Evolutionary conservation across 2,797 vertebrate genomes (phyloP), one percentile per base, ranked within the genome.

Genomic region (Eremophila alpestris): DNA sequence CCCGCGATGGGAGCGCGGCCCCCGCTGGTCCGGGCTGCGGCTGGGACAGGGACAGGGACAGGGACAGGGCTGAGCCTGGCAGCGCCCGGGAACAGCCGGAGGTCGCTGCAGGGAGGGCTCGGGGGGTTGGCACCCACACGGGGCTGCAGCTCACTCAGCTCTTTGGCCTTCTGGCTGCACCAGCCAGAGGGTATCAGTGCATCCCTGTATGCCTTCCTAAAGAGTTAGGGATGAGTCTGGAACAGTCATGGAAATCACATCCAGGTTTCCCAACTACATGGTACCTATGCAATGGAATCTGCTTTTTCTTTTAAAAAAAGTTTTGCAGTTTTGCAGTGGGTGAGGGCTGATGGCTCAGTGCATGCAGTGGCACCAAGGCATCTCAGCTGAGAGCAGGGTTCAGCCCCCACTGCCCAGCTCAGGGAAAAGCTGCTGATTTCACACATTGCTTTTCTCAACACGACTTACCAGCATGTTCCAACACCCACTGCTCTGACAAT

Each of bases 71-170:
- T 48, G 76, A 80, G 76, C 36, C 49, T 11, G 54, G 56, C n/a
- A 58, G 41, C 7, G 59, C 27, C 19, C 48, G 4, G 46, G 29
- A 23, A 5, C 13, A 17, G 40, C 43, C 43, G 1, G 6, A 21
- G 19, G 17, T 64, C 29, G 0, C 46, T 9, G 78, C 70, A 24
- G 1, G 20, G 2, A 46, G 13, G 45, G 56, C 46, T 51, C 38
- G 16, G 3, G 1, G 51, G 21, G 40, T 18, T 56, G 16, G 59
- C 40, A 62, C 15, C 17, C 63, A 8, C 51, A 2, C 0, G 19
- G 48, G 52, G 45, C 68, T n/a, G 36, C 65, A 60, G 22, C 56
- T 49, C 5, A 0, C 36, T 20, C 52, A 12, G 20, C 52, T 63
- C 32, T 16, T 20, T 18, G 23, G 4, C 14, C 52, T 63, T 26